phyloP scores from a whole-genome alignment of 2,797 vertebrate species.

The Borostomias antarcticus region DNA sequence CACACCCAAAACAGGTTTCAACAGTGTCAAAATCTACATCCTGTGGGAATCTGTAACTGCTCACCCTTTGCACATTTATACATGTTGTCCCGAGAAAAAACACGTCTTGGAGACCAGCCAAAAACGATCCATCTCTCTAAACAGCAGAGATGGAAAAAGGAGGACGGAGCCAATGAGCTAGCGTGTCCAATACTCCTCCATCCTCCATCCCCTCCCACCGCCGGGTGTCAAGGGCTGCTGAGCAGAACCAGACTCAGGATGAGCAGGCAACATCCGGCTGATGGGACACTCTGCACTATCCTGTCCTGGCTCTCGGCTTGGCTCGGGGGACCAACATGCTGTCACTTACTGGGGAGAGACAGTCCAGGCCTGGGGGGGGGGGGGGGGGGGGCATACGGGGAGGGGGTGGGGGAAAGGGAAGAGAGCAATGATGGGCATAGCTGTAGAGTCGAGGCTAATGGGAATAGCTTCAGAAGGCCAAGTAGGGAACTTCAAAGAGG shows the following conservation, averaged over 20 bases:
- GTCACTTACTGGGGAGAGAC: neutral
- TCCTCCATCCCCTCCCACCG: slow-evolving; percentile 7
- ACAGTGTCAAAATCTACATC: too few species aligned
- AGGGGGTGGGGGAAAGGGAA: neutral
- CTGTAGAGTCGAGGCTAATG: neutral
- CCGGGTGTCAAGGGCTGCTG: neutral
- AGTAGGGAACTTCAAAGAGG: neutral
- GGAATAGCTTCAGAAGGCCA: neutral
- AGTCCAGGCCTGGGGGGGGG: too few species aligned
- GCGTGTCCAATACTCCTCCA: neutral
- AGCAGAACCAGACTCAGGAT: slow-evolving; percentile 1
- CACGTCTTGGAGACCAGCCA: neutral
- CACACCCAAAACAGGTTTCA: too few species aligned
- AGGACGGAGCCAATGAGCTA: neutral
- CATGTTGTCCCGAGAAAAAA: neutral
- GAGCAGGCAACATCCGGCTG: slow-evolving; percentile 4
- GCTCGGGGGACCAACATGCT: slow-evolving; percentile 5
- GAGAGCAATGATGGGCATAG: neutral
- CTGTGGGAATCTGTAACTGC: too few species aligned
- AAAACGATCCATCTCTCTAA: neutral
- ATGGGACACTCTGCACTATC: slow-evolving; percentile 3
- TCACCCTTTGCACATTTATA: neutral
- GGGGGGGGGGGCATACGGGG: too few species aligned
- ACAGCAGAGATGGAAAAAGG: slow-evolving; percentile 7
- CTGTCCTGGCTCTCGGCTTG: neutral